phyloP scores from a whole-genome alignment of 2,113 vertebrate species.

The Indicator indicator region DNA sequence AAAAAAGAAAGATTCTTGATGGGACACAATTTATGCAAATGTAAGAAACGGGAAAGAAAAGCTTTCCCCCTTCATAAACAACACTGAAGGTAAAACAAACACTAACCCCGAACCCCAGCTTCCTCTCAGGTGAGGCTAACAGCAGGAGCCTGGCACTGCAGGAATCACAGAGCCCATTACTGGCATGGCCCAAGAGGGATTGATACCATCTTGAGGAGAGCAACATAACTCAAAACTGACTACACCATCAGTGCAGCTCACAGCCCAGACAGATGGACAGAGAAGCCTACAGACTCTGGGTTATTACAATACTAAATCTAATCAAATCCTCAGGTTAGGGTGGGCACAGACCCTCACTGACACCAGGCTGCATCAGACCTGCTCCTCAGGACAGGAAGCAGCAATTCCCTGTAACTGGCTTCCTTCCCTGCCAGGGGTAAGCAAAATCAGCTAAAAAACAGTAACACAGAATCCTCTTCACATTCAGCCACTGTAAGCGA shows the following conservation, averaged over 20 bases:
- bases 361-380: background rate
- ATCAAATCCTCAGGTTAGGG: background rate
- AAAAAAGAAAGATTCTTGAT: background rate
- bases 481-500: background rate
- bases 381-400: background rate
- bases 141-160: background rate
- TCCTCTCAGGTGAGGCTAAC: background rate
- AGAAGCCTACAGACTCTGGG: accelerated
- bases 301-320: background rate
- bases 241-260: background rate
- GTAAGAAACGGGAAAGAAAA: background rate
- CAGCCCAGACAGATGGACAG: background rate
- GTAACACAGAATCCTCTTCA: background rate
- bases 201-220: background rate
- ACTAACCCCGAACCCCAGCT: background rate
- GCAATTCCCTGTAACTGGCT: background rate
- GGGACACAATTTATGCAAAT: background rate
- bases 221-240: background rate
- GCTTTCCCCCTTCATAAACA: background rate
- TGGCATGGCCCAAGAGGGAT: accelerated
- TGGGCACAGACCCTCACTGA: background rate
- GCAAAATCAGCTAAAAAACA: background rate
- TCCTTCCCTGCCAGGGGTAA: background rate
- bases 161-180: background rate
- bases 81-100: background rate